Conservation (phyloP, 2,888 invertebrate genomes). For the Synergus itoensis region DNA sequence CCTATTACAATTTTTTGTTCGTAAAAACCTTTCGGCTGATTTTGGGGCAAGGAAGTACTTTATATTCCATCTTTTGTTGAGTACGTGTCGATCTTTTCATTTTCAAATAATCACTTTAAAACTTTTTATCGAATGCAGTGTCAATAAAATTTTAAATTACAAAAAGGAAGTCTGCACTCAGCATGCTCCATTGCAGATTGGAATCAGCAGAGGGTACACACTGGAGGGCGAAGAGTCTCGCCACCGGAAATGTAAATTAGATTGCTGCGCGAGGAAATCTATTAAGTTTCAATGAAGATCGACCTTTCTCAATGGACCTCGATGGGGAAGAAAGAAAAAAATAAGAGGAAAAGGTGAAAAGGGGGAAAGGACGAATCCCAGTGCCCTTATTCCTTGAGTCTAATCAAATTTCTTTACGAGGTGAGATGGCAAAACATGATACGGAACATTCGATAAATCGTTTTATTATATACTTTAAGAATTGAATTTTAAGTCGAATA, state of each 20-base stretch:
- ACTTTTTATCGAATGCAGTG: not conserved
- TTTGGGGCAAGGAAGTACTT: no score
- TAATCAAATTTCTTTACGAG: constrained; percentile 13
- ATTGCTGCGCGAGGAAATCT: constrained; percentile 28
- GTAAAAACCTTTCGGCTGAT: no score
- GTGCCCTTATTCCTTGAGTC: not conserved
- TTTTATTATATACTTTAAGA: not conserved
- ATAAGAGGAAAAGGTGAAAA: not conserved
- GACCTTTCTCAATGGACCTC: constrained; percentile 27
- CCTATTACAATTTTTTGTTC: no score
- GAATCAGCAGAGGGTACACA: not conserved
- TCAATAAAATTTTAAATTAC: not conserved
- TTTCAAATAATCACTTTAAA: no score
- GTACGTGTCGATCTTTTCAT: no score
- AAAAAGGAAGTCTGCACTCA: not conserved
- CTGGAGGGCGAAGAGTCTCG: not conserved
- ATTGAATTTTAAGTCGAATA: not conserved
- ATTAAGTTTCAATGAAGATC: constrained; percentile 39
- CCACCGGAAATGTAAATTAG: constrained; percentile 22
- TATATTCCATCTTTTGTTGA: no score
- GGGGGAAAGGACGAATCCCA: not conserved
- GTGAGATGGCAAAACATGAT: not conserved
- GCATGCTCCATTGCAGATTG: not conserved
- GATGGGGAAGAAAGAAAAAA: not conserved
- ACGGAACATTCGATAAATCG: not conserved